Evolutionary conservation across 2,888 invertebrate species (phyloP).

Genomic region (Quadroppia sp.): DNA sequence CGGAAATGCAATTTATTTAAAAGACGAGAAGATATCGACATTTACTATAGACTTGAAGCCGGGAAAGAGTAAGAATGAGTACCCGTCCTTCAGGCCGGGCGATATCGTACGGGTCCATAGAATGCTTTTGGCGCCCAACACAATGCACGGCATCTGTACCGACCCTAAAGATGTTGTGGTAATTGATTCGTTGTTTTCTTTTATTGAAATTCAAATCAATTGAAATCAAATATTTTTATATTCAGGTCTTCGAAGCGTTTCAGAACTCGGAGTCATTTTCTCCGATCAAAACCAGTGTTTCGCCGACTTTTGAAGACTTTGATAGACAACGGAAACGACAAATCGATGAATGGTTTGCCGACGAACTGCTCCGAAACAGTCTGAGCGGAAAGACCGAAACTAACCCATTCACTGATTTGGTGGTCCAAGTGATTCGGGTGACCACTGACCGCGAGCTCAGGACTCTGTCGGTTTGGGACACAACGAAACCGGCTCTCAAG

Average conservation of each 20-base stretch:
- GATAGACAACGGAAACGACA: conserved; percentile 8
- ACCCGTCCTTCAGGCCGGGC: conserved; percentile 22
- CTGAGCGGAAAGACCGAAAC: neutral
- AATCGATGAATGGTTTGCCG: conserved; percentile 25
- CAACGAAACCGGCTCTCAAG: neutral
- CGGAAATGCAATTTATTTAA: neutral
- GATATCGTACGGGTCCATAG: conserved; percentile 37
- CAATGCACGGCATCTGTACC: conserved; percentile 12
- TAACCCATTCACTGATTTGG: neutral
- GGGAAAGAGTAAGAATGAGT: conserved; percentile 15
- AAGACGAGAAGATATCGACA: neutral
- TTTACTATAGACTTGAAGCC: neutral
- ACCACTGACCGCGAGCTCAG: neutral
- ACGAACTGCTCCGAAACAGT: neutral
- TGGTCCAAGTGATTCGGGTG: neutral
- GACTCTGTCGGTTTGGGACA: conserved; percentile 2
- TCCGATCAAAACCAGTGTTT: conserved; percentile 22
- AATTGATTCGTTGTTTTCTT: neutral
- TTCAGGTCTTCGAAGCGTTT: conserved; percentile 18
- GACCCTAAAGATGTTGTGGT: conserved; percentile 34
- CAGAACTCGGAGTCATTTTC: neutral
- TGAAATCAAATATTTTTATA: neutral
- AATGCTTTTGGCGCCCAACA: conserved; percentile 13
- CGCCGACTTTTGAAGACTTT: conserved; percentile 22
- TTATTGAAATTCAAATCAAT: neutral